Evolutionary conservation across 2,888 invertebrate species (phyloP), one percentile per base, ranked within the genome.

Genomic region (Acleris sparsana): DNA sequence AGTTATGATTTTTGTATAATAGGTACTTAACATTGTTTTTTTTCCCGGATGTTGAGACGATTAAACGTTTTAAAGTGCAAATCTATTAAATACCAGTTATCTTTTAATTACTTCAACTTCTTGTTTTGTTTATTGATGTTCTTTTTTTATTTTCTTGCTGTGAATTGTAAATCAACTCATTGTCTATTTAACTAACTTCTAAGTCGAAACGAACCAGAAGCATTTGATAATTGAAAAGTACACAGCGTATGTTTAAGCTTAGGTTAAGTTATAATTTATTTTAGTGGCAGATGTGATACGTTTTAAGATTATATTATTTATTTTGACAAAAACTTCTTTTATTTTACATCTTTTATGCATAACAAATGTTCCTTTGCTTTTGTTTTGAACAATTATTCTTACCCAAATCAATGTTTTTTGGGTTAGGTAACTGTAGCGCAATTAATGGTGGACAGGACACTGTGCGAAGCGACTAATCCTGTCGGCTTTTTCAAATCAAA

Each of bases 151-250:
- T 29, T 68, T 72, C 64, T 78, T 78, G 79, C 81, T 85, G 82
- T 82, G 79, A 73, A 67, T 39, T 39, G 13, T 39, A 39, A 39
- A 64, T 71, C 67, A 43, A 68, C 44, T 44, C 49, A 52, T 66
- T 66, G 5, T 46, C 25, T 52, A 58, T 44, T 67, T 46, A 5
- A 44, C 25, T 53, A 39, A 33, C 53, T 18, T 59, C 29, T 25
- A 18, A 20, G 29, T 59, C 48, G 64, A 61, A 61, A 52, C 51
- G 69, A 85, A 82, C 87, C 93, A 93, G 93, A 93, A 80, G 93
- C 93, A 93, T 93, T 93, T 93, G 93, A 93, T 93, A 86, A 84
- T 76, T 79, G 87, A 87, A 89, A 91, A 93, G 93, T 93, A 93
- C 93, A 93, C 88, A 91, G 85, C 80, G 67, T 89, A 88, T 84